A percentile compares a stretch with the other conserved stretches of the same genome.
Evolutionary conservation across 2,113 vertebrate genomes (phyloP).

Genomic region (Paracanthobrama guichenoti): DNA sequence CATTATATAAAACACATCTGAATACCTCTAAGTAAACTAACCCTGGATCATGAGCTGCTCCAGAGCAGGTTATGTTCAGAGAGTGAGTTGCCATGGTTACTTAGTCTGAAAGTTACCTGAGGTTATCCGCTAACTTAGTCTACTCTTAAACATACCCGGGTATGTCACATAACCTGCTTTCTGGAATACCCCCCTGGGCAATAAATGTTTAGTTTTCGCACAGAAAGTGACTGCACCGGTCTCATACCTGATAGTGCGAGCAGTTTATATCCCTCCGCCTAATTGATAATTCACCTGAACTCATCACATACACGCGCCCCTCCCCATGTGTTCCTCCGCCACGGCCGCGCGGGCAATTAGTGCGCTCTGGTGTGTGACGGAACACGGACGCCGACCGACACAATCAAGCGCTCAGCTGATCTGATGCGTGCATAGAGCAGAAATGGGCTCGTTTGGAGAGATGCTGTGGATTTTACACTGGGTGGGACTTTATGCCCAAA

Average conservation of each 20-base stretch:
- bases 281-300: slow-evolving; percentile 57
- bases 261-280: slow-evolving; percentile 80
- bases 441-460: slow-evolving; percentile 81
- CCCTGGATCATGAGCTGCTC: too few species aligned
- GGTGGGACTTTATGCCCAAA: slow-evolving; percentile 88
- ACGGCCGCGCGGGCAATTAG: slow-evolving; percentile 38
- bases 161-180: too few species aligned
- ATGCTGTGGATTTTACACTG: slow-evolving; percentile 83
- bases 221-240: background rate
- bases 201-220: background rate
- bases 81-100: too few species aligned
- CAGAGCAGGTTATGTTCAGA: too few species aligned
- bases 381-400: background rate
- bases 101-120: too few species aligned
- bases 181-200: too few species aligned
- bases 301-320: slow-evolving; percentile 63
- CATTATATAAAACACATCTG: too few species aligned
- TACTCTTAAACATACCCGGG: too few species aligned
- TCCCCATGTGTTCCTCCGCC: slow-evolving; percentile 70
- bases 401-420: background rate
- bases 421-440: slow-evolving; percentile 8
- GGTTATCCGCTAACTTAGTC: too few species aligned
- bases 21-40: too few species aligned
- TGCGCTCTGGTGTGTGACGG: slow-evolving; percentile 13
- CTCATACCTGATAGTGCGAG: background rate